A percentile compares a stretch with the other conserved stretches of the same genome.
These are phyloP conservation scores for Orthosia gothica DNA, from an alignment of 2,888 invertebrate genomes.

Conservation along the genomic window DNA sequence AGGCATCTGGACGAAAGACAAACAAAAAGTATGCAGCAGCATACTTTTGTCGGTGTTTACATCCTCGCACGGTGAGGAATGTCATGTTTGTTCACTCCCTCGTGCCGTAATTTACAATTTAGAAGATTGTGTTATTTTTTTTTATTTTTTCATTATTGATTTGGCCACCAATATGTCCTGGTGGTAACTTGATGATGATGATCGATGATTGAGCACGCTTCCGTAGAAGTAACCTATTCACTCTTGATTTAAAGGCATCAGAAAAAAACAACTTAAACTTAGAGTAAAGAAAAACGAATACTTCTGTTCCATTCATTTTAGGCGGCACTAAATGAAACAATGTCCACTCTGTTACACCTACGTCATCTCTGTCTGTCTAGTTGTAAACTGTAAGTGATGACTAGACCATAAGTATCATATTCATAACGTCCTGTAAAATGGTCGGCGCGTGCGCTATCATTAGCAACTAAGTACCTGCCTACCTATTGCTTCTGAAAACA, in stretches of 20 bases:
- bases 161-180: no score
- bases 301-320: not conserved
- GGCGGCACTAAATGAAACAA: not conserved
- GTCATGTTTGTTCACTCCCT: constrained; percentile 59
- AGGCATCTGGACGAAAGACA: constrained; percentile 51
- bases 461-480: constrained; percentile 14
- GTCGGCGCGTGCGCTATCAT: constrained; percentile 33
- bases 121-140: no score
- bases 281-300: no score
- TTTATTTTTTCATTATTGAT: no score
- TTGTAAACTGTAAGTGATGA: constrained; percentile 17
- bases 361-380: constrained; percentile 3
- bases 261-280: no score
- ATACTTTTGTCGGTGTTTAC: constrained; percentile 65
- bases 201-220: no score
- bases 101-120: constrained; percentile 16
- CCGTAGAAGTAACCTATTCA: no score
- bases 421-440: constrained; percentile 8
- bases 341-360: not conserved
- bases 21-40: constrained; percentile 57
- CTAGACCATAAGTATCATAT: constrained; percentile 9
- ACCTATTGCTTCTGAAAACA: constrained; percentile 28
- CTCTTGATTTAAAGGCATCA: no score
- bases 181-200: no score
- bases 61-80: constrained; percentile 63